Percentiles rank a stretch among this genome's conserved stretches.
These are phyloP conservation scores for Mylabris phalerata DNA, from an alignment of 1,140 invertebrate species.

Conservation along the genomic window DNA sequence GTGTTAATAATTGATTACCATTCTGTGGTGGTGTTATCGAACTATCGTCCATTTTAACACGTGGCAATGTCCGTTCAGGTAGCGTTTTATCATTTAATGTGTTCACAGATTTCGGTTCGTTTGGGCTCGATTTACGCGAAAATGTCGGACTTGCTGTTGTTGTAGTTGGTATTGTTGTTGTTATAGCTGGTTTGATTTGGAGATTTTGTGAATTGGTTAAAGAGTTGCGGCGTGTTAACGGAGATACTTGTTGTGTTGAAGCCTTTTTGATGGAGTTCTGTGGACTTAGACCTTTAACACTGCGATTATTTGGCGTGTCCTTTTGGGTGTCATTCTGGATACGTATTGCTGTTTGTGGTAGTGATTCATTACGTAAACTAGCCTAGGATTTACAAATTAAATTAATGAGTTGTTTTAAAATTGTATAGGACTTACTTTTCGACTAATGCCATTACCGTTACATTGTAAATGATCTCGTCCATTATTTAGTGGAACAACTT, in stretches of 20 bases:
- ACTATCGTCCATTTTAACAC: constrained; percentile 34
- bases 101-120: constrained; percentile 37
- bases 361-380: constrained; percentile 48
- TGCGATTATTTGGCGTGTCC: constrained; percentile 49
- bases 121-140: constrained; percentile 28
- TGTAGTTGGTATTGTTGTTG: constrained; percentile 23
- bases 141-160: constrained; percentile 25
- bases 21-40: constrained; percentile 10
- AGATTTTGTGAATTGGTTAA: constrained; percentile 10
- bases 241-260: constrained; percentile 34
- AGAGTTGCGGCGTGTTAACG: constrained; percentile 37
- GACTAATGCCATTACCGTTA: constrained; percentile 56
- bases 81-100: constrained; percentile 33
- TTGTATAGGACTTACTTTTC: constrained; percentile 30
- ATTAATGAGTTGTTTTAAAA: no score
- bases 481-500: constrained; percentile 57
- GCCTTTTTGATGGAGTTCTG: constrained; percentile 59
- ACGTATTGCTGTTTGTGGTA: constrained; percentile 51
- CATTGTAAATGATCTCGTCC: constrained; percentile 61
- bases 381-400: constrained; percentile 25
- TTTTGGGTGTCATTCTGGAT: constrained; percentile 65
- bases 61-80: constrained; percentile 33
- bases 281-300: constrained; percentile 58
- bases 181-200: constrained; percentile 13
- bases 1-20: constrained; percentile 5